These are phyloP conservation scores for Sitta europaea DNA, from an alignment of 2,113 vertebrate species.

Conservation along the genomic window DNA sequence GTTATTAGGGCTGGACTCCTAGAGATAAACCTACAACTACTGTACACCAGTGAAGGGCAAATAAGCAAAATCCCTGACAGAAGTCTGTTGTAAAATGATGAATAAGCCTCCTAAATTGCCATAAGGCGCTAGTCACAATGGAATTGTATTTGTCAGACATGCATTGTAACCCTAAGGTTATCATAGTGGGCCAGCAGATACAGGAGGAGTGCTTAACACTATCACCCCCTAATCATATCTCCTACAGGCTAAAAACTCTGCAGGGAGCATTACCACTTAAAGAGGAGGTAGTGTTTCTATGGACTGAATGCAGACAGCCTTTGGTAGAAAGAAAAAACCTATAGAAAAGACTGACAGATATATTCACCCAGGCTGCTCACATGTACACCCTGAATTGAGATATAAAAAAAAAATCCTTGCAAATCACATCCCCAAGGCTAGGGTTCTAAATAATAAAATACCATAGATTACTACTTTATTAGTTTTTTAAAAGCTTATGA, in stretches of 20 bases:
- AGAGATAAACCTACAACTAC: conserved; percentile 70
- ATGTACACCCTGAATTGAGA: conserved; percentile 41
- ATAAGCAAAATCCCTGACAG: conserved; percentile 75
- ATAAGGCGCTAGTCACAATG: conserved; percentile 78
- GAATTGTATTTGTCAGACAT: conserved; percentile 82
- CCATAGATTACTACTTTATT: conserved; percentile 74
- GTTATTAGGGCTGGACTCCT: conserved; percentile 66
- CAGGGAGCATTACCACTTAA: conserved; percentile 66
- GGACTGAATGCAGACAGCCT: conserved; percentile 36
- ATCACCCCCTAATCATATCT: conserved; percentile 82
- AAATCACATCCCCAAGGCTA: conserved; percentile 68
- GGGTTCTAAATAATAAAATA: conserved; percentile 78
- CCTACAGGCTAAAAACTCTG: conserved; percentile 75
- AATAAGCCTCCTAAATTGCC: conserved; percentile 77
- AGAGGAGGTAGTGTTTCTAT: conserved; percentile 49
- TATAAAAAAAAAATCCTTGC: conserved; percentile 66
- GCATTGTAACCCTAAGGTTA: conserved; percentile 83
- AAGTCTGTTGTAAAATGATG: conserved; percentile 79
- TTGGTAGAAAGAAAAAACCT: conserved; percentile 10
- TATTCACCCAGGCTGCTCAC: neutral
- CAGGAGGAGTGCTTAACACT: conserved; percentile 77
- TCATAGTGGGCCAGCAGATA: conserved; percentile 79
- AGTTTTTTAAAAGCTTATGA: conserved; percentile 75
- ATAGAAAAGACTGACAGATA: conserved; percentile 47
- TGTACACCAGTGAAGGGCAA: conserved; percentile 71